These are phyloP conservation scores for Acipenser oxyrinchus DNA, from an alignment of 2,797 vertebrate genomes.

Conservation along the genomic window DNA sequence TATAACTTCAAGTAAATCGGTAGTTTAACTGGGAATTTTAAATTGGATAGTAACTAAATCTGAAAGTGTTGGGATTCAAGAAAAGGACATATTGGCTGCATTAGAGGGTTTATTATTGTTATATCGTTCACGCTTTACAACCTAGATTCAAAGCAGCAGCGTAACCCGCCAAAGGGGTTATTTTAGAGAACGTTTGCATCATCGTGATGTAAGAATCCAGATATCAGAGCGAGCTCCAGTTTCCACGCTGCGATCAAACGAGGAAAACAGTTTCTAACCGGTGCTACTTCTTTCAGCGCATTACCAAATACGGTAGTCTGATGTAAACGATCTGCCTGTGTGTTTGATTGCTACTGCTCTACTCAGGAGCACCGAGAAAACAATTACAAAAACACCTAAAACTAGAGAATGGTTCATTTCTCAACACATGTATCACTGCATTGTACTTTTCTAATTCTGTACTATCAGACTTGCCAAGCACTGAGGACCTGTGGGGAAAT, in stretches of 20 bases:
- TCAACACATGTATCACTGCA: constrained; percentile 39
- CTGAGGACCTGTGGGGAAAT: constrained; percentile 67
- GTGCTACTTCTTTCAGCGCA: constrained; percentile 9
- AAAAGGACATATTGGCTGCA: no score
- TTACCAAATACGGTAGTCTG: constrained; percentile 5
- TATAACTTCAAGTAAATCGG: no score
- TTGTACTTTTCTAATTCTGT: constrained; percentile 45
- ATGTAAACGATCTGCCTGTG: constrained; percentile 12
- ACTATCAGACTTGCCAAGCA: constrained; percentile 54
- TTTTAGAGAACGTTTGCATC: not conserved
- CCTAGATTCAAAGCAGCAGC: no score
- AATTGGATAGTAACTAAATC: no score
- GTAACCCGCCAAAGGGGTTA: no score
- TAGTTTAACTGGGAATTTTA: no score
- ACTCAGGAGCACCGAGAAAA: not conserved
- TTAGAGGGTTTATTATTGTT: no score
- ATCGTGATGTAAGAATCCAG: constrained; percentile 18
- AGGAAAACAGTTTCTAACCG: constrained; percentile 1
- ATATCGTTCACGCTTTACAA: no score
- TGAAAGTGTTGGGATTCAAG: no score
- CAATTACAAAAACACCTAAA: constrained; percentile 7
- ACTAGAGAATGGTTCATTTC: constrained; percentile 44
- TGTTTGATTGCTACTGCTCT: no score
- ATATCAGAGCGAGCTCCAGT: constrained; percentile 7
- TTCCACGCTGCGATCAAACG: not conserved